Percentiles rank a stretch among this genome's conserved stretches.
Conservation (phyloP, 2,888 invertebrate genomes). For the Nemotelus pantherinus region DNA sequence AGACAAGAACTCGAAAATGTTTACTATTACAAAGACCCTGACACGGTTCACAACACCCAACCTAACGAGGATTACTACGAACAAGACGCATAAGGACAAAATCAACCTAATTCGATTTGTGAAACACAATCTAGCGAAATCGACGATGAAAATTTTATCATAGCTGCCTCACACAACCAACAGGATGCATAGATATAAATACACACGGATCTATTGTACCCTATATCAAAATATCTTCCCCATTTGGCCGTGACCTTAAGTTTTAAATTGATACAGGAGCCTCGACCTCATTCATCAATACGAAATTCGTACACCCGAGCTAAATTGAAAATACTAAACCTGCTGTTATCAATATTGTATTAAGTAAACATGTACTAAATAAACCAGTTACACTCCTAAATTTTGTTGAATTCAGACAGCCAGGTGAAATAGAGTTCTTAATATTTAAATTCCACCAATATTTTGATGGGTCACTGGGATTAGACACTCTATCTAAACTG, state of each 20-base stretch:
- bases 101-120: too few relatives aligned
- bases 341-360: conserved; percentile 18
- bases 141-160: conserved; percentile 37
- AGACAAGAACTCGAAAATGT: background rate
- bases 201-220: conserved; percentile 37
- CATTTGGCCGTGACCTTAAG: conserved; percentile 22
- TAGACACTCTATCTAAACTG: conserved; percentile 3
- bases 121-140: conserved; percentile 3
- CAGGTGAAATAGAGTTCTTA: conserved; percentile 22
- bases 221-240: conserved; percentile 40
- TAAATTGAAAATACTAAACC: conserved; percentile 16
- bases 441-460: conserved; percentile 40
- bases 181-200: conserved; percentile 43
- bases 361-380: conserved; percentile 28
- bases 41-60: background rate
- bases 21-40: background rate
- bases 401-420: conserved; percentile 40
- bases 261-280: conserved; percentile 43
- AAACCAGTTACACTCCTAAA: conserved; percentile 40
- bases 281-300: conserved; percentile 32
- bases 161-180: conserved; percentile 34
- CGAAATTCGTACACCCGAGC: conserved; percentile 9
- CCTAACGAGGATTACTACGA: background rate
- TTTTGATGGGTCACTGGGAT: conserved; percentile 40
- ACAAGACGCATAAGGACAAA: background rate